Base-by-base conservation (phyloP, 1,140 invertebrate genomes). In the Trypoxylus dichotomus region DNA sequence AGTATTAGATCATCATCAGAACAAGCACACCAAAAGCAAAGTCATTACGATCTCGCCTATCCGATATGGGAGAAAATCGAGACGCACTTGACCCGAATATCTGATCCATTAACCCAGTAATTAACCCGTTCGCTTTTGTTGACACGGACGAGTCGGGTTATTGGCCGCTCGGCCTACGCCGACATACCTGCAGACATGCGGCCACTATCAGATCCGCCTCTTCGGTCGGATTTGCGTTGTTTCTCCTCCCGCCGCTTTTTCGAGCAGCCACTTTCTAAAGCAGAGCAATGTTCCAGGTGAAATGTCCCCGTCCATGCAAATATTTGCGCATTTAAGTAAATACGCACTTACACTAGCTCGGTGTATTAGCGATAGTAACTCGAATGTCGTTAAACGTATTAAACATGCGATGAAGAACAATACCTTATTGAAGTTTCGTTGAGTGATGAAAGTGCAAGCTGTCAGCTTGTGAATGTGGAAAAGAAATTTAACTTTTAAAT, bases 71-170 rank as follows among this genome's bases (percentile, higher is more conserved):
- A 8, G 15, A 60, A 60, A 19, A 27, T 15, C 24, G 60, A 24
- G 25, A 27, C 8, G 27, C 60, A 29, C 21, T 29, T 29, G 60
- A 68, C 60, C 60, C 60, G 60, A 68, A 68, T 68, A 27, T 68
- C 25, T 68, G 60, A 68, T 68, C 60, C 11, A 68, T 68, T 68
- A 68, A 68, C 60, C 60, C 24, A 68, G 24, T 68, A 68, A 68
- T 68, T 68, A 68, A 19, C 58, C 21, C n/a, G 58, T 60, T 24
- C 58, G 58, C 21, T 68, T 13, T 15, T 68, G 60, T 68, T 68
- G 60, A 27, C 60, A 24, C 11, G 15, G 7, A 19, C 60, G 60
- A n/a, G 15, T 54, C 13, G 15, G 19, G 19, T 19, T 54, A n/a
- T 19, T 54, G 15, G 47, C 47, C 47, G 47, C 47, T 19, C 19